Base-by-base conservation (phyloP, 2,888 invertebrate species). In the Heteromurus nitidus region DNA sequence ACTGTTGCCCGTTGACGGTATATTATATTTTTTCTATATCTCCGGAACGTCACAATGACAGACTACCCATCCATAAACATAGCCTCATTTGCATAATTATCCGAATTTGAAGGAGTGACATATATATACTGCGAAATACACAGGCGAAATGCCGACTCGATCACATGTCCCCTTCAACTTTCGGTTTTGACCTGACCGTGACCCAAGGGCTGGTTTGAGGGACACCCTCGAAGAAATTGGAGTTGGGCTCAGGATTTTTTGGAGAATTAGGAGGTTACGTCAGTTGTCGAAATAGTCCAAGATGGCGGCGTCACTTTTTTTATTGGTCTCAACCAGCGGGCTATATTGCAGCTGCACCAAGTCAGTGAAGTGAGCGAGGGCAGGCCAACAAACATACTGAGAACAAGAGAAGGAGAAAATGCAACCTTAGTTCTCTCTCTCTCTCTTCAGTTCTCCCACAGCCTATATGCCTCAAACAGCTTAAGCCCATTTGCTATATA, bases 231-330 rank as follows among this genome's bases (percentile, higher is more conserved):
- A 13, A 36, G 44, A 65, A 36, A 62, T 26, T 22, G 13, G 42
- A n/a, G 13, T 30, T 47, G 55, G 58, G 28, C 76, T 68, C 53
- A 30, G n/a, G n/a, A n/a, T n/a, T 67, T 80, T 81, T 73, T 80
- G 83, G 83, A 79, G 79, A 79, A 70, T 70, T 65, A 70, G 55
- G 72, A 79, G 79, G 70, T 79, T 72, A 79, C 79, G 79, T 79
- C 79, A 79, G 79, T 79, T 79, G 79, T 79, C 79, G 79, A 79
- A 79, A 79, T 79, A 79, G 79, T 79, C 77, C 82, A 82, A 82
- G 77, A 82, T 82, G 82, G 82, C 82, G 82, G 82, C 76, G 82
- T 82, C 77, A 82, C 82, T 79, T 79, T 79, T 53, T 79, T 79
- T 79, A 79, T 79, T 79, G 72, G 72, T 72, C 65, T 28, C 65